Conservation (phyloP, 1,140 invertebrate species). For the Episyrphus balteatus region DNA sequence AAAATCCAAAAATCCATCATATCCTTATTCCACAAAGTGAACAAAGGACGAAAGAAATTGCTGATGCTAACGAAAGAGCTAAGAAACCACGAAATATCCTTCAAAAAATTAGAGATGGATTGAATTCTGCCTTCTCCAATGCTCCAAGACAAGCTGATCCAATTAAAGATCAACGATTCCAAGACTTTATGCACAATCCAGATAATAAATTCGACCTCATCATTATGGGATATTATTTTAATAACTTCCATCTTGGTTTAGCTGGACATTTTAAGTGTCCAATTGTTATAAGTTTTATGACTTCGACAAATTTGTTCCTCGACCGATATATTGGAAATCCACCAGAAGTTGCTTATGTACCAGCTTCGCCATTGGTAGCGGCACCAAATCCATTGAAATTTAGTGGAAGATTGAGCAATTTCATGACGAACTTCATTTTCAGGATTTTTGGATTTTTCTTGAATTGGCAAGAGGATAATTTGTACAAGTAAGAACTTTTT, state of each 20-base stretch:
- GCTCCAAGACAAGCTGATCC: slow-evolving; percentile 20
- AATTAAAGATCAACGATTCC: slow-evolving; percentile 19
- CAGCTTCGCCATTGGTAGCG: too few relatives aligned
- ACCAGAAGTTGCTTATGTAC: slow-evolving; percentile 18
- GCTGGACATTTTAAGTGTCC: slow-evolving; percentile 23
- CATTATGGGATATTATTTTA: slow-evolving; percentile 25
- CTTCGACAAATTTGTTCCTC: slow-evolving; percentile 4
- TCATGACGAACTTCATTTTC: background rate
- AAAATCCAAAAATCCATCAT: too few relatives aligned
- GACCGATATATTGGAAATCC: slow-evolving; percentile 20
- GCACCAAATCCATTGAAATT: too few relatives aligned
- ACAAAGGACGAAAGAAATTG: slow-evolving; percentile 7
- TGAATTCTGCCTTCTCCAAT: slow-evolving; percentile 9
- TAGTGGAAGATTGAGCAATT: too few relatives aligned
- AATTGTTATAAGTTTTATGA: slow-evolving; percentile 18
- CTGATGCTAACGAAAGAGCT: slow-evolving; percentile 16
- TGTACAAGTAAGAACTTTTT: too few relatives aligned
- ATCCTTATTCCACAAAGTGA: slow-evolving; percentile 19
- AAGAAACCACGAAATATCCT: slow-evolving; percentile 13
- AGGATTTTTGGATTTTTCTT: slow-evolving; percentile 2
- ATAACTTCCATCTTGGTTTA: slow-evolving; percentile 25
- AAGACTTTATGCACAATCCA: slow-evolving; percentile 20
- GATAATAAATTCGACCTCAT: too few relatives aligned
- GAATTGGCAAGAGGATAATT: too few relatives aligned
- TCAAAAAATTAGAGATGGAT: slow-evolving; percentile 10